These are phyloP conservation scores for Heterohyrax brucei DNA, from an alignment of 2,797 vertebrate genomes.

Conservation along the genomic window DNA sequence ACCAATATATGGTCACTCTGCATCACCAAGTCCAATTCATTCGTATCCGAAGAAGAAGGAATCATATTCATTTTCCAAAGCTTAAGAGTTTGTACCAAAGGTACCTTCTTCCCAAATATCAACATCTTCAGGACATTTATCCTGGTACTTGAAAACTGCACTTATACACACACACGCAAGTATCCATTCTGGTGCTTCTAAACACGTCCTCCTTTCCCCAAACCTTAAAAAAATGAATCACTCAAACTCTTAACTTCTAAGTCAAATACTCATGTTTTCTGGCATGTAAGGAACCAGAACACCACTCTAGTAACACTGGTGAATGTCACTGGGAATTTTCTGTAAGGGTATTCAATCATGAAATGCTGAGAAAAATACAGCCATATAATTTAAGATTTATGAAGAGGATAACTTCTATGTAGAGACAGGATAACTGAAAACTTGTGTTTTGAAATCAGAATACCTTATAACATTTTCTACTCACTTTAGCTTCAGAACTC, in stretches of 20 bases:
- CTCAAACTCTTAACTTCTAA: slow-evolving; percentile 56
- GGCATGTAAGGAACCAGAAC: slow-evolving; percentile 48
- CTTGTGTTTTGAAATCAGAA: slow-evolving; percentile 39
- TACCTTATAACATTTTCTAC: slow-evolving; percentile 34
- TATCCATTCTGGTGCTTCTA: neutral
- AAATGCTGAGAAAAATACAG: neutral
- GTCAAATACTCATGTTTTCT: slow-evolving; percentile 15
- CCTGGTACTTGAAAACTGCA: slow-evolving; percentile 7
- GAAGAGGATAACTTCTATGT: neutral
- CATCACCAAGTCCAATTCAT: too few species aligned
- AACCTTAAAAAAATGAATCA: slow-evolving; percentile 47
- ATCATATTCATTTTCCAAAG: slow-evolving; percentile 44
- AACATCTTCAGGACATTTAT: slow-evolving; percentile 30
- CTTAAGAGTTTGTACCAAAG: slow-evolving; percentile 30
- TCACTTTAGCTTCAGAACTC: neutral
- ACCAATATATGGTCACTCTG: too few species aligned
- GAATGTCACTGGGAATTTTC: slow-evolving; percentile 60
- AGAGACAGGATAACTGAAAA: neutral
- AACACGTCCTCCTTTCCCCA: neutral
- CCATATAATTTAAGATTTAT: neutral
- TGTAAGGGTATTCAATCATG: neutral
- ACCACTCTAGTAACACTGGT: neutral
- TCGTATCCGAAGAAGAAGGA: neutral
- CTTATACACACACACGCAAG: too few species aligned
- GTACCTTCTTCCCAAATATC: slow-evolving; percentile 17